phyloP scores from a whole-genome alignment of 2,113 vertebrate genomes.

The Crotophaga sulcirostris region DNA sequence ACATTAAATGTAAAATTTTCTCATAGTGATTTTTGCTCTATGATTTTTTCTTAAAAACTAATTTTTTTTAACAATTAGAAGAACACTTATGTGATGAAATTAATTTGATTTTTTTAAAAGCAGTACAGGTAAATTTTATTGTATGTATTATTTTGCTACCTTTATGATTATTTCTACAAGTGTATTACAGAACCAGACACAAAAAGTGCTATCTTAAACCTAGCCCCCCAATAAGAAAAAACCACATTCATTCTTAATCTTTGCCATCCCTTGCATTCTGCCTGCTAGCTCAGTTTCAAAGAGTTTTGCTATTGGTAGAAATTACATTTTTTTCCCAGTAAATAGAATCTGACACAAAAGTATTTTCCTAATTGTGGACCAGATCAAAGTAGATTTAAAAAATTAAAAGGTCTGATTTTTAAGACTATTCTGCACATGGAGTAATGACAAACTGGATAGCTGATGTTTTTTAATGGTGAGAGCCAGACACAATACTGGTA shows the following conservation, averaged over 20 bases:
- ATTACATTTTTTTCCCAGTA: not conserved
- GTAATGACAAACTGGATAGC: not conserved
- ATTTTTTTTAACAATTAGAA: not conserved
- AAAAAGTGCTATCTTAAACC: not conserved
- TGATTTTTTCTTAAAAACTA: not conserved
- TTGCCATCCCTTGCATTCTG: not conserved
- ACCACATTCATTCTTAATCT: not conserved
- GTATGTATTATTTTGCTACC: not conserved
- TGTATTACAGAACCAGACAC: not conserved
- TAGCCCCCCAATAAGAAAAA: not conserved
- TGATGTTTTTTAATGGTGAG: not conserved
- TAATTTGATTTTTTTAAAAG: not conserved
- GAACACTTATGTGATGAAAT: not conserved
- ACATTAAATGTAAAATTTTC: not conserved
- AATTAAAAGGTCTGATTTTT: not conserved
- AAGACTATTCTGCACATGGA: not conserved
- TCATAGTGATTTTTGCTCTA: rapidly evolving
- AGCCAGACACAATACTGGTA: not conserved
- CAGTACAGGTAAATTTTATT: not conserved
- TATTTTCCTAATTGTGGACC: not conserved
- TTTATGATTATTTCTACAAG: not conserved
- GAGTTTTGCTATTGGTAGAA: not conserved
- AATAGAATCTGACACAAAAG: not conserved
- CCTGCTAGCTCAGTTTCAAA: not conserved
- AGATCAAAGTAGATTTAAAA: not conserved